These are phyloP conservation scores for Lathamus discolor DNA, from an alignment of 2,113 vertebrate species.

Conservation along the genomic window DNA sequence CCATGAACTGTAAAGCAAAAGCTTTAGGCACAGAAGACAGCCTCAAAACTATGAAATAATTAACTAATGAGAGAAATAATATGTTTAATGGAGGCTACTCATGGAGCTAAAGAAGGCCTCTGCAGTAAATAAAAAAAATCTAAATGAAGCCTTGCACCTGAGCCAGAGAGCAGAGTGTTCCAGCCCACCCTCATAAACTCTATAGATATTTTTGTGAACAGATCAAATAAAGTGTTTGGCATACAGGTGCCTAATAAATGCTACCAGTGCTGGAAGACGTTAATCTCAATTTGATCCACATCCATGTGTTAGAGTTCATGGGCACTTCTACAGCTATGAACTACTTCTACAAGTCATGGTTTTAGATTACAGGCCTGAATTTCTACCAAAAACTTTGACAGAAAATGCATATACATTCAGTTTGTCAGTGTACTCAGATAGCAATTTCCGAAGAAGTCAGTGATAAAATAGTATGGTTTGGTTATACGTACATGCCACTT, in stretches of 20 bases:
- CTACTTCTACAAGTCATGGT: background rate
- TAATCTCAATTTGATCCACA: background rate
- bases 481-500: background rate
- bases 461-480: background rate
- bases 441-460: background rate
- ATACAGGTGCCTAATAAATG: background rate
- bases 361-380: background rate
- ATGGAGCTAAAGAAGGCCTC: background rate
- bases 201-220: background rate
- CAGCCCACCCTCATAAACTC: background rate
- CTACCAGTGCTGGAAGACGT: background rate
- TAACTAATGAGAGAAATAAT: background rate
- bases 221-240: background rate
- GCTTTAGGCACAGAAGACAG: background rate
- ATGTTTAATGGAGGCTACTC: background rate
- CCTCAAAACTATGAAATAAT: background rate
- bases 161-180: background rate
- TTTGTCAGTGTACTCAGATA: background rate
- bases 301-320: background rate
- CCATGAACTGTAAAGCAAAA: background rate
- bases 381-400: background rate
- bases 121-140: constrained; percentile 13
- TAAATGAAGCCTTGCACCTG: background rate
- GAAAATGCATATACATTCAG: background rate
- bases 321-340: background rate